Conservation (phyloP, 2,113 vertebrate species). For the Mormoops blainvillei region DNA sequence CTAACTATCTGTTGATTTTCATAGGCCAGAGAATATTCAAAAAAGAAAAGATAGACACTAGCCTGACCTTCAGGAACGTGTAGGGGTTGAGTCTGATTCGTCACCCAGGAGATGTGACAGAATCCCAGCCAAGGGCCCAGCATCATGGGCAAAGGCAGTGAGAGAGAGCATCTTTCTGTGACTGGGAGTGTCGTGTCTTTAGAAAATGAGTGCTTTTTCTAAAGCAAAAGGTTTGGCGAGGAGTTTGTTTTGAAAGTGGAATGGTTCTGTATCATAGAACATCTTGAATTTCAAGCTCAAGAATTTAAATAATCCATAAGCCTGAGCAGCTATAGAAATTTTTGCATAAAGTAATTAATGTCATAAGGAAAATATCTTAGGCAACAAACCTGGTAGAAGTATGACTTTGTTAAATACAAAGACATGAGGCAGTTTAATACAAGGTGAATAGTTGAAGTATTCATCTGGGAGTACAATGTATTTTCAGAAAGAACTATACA, state of each 20-base stretch:
- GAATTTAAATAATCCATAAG: background rate
- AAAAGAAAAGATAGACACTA: background rate
- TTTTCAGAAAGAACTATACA: conserved; percentile 20
- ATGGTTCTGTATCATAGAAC: background rate
- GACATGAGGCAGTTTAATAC: background rate
- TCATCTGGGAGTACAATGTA: background rate
- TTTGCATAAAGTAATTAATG: background rate
- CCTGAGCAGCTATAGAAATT: background rate
- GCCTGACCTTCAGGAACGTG: background rate
- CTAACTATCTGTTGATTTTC: background rate
- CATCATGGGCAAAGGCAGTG: background rate
- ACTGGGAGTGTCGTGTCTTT: background rate
- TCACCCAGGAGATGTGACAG: background rate
- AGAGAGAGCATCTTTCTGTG: background rate
- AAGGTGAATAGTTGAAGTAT: background rate
- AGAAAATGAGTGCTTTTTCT: background rate
- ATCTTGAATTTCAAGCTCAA: background rate
- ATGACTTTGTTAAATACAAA: background rate
- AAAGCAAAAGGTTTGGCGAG: background rate
- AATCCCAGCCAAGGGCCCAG: background rate
- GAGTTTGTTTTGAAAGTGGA: background rate
- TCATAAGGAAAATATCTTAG: background rate
- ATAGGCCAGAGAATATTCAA: background rate
- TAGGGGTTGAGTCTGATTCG: background rate
- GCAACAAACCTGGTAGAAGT: background rate